These are phyloP conservation scores for Yponomeuta plumbellus DNA, from an alignment of 2,888 invertebrate genomes.

Conservation along the genomic window DNA sequence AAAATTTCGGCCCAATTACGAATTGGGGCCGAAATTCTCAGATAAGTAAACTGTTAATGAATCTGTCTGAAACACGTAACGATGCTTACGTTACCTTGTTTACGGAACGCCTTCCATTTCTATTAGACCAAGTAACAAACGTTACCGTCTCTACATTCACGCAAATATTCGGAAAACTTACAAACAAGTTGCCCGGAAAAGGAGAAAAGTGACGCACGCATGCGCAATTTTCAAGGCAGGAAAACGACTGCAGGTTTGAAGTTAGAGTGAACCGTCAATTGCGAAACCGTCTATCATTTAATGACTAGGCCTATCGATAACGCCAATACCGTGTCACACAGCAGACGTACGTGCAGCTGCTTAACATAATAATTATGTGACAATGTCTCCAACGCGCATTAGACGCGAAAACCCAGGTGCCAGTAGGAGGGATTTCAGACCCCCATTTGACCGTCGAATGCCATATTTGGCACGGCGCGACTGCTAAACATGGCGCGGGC, in stretches of 20 bases:
- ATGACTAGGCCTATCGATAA: slow-evolving; percentile 3
- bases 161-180: no score
- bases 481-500: slow-evolving; percentile 89
- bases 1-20: no score
- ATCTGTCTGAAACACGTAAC: no score
- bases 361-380: slow-evolving; percentile 52
- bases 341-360: slow-evolving; percentile 1
- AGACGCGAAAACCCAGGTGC: slow-evolving; percentile 73
- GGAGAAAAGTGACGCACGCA: background rate
- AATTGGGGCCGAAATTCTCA: no score
- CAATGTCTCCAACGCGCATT: slow-evolving; percentile 69
- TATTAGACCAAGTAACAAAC: no score
- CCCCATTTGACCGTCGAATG: slow-evolving; percentile 86
- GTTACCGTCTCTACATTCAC: no score
- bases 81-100: no score
- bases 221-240: background rate
- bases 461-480: slow-evolving; percentile 87
- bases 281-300: background rate
- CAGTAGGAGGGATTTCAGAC: slow-evolving; percentile 85
- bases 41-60: no score
- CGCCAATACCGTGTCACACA: background rate
- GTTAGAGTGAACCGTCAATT: background rate
- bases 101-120: no score
- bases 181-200: background rate
- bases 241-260: background rate